Evolutionary conservation across 1,140 invertebrate species (phyloP), one percentile per base, ranked within the genome.

Genomic region (Drosophila micromelanica): DNA sequence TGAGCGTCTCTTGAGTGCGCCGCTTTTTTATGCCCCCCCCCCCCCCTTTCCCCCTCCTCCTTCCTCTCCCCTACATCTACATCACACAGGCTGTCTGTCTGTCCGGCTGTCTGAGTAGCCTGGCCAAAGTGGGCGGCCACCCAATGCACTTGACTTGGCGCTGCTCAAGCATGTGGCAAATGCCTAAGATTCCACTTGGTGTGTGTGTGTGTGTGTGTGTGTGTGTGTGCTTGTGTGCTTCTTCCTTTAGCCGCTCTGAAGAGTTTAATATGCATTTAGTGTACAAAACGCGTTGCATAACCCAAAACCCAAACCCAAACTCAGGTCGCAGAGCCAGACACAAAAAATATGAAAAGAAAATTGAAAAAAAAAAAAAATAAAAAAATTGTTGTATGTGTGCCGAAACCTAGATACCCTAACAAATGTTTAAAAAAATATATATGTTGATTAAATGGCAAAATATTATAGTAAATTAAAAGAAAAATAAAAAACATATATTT

Each of bases 231-330:
- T 5, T 55, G 1, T 27, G 15, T 56, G 15, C 48, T 37, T 12
- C 3, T 37, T 37, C 35, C 35, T 11, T 3, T 11, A 37, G 43
- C 38, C 43, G 9, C 61, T 59, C 63, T 89, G 61, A 87, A 87
- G 84, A 89, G 82, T 89, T 87, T 87, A 87, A 87, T 87, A 87
- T 87, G 82, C 82, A 89, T 87, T 87, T 87, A 87, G 82, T 89
- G 84, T 76, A 75, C 69, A 68, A 64, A 80, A 67, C 43, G 64
- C 80, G 45, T 85, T 85, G 63, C 78, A 82, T 82, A 81, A 87
- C 56, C 69, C 23, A 35, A 51, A 15, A n/a, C n/a, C n/a, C n/a
- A n/a, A 81, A 87, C 56, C 69, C 23, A 35, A 51, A 15, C 38
- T 46, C 48, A 27, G 43, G 37, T 51, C 55, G 38, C 52, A 43